Base-by-base conservation (phyloP, 1,140 invertebrate genomes). In the Asobara japonica region DNA sequence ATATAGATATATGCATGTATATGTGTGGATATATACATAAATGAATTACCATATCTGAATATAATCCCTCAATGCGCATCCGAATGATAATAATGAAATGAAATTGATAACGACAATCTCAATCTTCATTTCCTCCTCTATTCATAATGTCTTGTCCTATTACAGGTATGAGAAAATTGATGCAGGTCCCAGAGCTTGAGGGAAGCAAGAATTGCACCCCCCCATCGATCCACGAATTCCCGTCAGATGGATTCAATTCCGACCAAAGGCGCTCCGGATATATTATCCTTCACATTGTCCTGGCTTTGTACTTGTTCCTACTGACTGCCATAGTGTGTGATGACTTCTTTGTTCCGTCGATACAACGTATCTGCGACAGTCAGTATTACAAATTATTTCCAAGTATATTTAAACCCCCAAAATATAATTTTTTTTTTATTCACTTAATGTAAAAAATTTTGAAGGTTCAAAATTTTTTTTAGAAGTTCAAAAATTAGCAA, bases 351-450 rank as follows among this genome's bases (percentile, higher is more conserved):
- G 90, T 91, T 0, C 89, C 90, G 0, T 89, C 89, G 25, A 89
- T 92, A 41, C 89, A 91, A 80, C 88, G 86, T 70, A 89, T 91
- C 71, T 89, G 89, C 74, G 86, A 89, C 45, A 85, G 90, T 91
- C 73, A 86, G 87, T 87, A 77, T 30, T 60, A 45, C 20, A 10
- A 45, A 10, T 45, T n/a, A 45, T 45, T 10, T 10, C n/a, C 7
- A 30, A 30, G 13, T 31, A n/a, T n/a, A n/a, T n/a, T n/a, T n/a
- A n/a, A n/a, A n/a, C n/a, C n/a, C n/a, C n/a, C n/a, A n/a, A n/a
- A n/a, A n/a, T n/a, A n/a, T n/a, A n/a, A n/a, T n/a, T n/a, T n/a
- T n/a, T n/a, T n/a, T n/a, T n/a, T n/a, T n/a, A n/a, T n/a, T n/a
- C n/a, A n/a, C n/a, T n/a, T n/a, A n/a, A n/a, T n/a, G n/a, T n/a